Evolutionary conservation across 2,113 vertebrate genomes (phyloP).

Genomic region (Pipra filicauda): DNA sequence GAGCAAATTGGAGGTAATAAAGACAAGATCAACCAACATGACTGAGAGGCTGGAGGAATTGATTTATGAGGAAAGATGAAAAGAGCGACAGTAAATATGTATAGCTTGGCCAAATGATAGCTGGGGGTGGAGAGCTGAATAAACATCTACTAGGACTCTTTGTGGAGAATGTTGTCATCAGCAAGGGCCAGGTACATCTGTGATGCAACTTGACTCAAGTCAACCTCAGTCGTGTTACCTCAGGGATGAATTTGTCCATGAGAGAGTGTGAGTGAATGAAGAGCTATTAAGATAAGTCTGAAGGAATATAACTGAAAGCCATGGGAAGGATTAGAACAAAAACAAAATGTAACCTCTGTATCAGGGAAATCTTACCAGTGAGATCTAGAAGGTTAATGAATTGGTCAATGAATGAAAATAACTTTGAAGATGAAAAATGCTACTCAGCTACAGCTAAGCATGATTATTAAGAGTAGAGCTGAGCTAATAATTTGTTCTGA

Average conservation of each 20-base stretch:
- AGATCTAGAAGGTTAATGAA: constrained; percentile 1
- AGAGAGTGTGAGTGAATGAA: neutral
- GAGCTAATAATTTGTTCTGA: constrained; percentile 27
- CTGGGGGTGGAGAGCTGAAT: neutral
- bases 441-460: neutral
- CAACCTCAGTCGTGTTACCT: neutral
- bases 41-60: constrained; percentile 63
- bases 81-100: constrained; percentile 43
- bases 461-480: neutral
- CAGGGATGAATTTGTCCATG: neutral
- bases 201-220: neutral
- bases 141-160: neutral
- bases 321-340: neutral
- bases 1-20: constrained; percentile 70
- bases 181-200: neutral
- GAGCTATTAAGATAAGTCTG: neutral
- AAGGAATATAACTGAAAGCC: neutral
- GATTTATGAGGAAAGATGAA: constrained; percentile 68
- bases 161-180: neutral
- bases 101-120: constrained; percentile 41
- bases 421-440: constrained; percentile 38
- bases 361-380: neutral
- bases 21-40: constrained; percentile 66
- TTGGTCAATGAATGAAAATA: neutral
- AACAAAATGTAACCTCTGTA: neutral